phyloP scores from a whole-genome alignment of 2,888 invertebrate genomes.

The Pandemis corylana region DNA sequence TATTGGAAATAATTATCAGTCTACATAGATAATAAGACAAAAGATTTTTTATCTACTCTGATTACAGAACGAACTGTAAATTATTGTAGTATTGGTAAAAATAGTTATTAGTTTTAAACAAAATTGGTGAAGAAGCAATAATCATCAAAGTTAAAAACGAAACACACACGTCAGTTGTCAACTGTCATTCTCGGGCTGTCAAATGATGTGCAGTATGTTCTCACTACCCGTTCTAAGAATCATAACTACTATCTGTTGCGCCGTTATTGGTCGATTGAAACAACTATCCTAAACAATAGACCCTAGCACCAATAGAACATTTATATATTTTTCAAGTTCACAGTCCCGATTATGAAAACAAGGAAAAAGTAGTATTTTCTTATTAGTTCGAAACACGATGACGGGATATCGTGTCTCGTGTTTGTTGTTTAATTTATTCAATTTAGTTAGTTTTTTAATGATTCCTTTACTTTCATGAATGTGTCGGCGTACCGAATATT shows the following conservation, averaged over 20 bases:
- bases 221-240: not conserved
- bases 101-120: too few species aligned
- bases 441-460: conserved; percentile 15
- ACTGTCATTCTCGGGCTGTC: conserved; percentile 20
- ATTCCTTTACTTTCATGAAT: conserved; percentile 15
- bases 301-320: conserved; percentile 3
- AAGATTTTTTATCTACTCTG: not conserved
- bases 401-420: conserved; percentile 35
- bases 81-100: too few species aligned
- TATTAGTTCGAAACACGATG: conserved; percentile 31
- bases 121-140: too few species aligned
- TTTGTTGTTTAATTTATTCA: conserved; percentile 36
- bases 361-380: conserved; percentile 21
- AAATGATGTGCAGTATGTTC: conserved; percentile 16
- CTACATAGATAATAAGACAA: too few species aligned
- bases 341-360: conserved; percentile 12
- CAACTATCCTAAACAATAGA: not conserved
- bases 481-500: not conserved
- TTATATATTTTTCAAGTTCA: conserved; percentile 14
- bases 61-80: not conserved
- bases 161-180: conserved; percentile 19
- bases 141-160: not conserved
- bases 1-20: too few species aligned
- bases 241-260: not conserved
- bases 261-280: not conserved